These are phyloP conservation scores for Drosophila nannoptera DNA, from an alignment of 1,140 invertebrate genomes.

Conservation along the genomic window DNA sequence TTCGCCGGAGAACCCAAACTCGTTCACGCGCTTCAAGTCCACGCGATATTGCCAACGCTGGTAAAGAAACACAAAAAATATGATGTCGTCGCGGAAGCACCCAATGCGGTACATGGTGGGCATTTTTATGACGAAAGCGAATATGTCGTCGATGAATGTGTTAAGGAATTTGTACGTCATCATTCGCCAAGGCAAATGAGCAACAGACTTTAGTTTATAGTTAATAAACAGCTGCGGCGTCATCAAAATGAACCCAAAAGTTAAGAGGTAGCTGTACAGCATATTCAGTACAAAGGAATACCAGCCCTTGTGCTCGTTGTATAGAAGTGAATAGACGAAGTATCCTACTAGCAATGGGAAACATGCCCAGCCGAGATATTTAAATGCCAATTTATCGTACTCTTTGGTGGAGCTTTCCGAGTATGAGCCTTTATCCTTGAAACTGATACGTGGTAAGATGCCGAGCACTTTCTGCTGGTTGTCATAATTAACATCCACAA, in stretches of 20 bases:
- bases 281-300: constrained; percentile 96
- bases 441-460: constrained; percentile 88
- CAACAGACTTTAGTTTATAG: constrained; percentile 99
- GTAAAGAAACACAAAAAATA: constrained; percentile 99
- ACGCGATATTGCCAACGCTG: constrained; percentile 99
- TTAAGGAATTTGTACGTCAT: constrained; percentile 99
- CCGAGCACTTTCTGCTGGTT: constrained; percentile 86
- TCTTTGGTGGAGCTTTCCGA: constrained; percentile 95
- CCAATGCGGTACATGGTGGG: constrained; percentile 97
- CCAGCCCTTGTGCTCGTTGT: constrained; percentile 99
- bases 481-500: constrained; percentile 91
- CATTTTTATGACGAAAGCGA: constrained; percentile 99
- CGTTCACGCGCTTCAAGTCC: constrained; percentile 95
- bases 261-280: constrained; percentile 98
- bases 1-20: constrained; percentile 94
- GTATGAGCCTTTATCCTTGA: constrained; percentile 98
- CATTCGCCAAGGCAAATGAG: constrained; percentile 99
- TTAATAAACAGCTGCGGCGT: constrained; percentile 99
- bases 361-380: constrained; percentile 96
- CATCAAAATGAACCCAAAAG: constrained; percentile 99
- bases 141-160: constrained; percentile 99
- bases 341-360: constrained; percentile 96
- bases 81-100: constrained; percentile 98
- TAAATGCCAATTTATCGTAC: constrained; percentile 97
- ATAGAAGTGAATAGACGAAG: constrained; percentile 97